Base-by-base conservation (phyloP, 1,140 invertebrate genomes). In the Monomorium pharaonis region DNA sequence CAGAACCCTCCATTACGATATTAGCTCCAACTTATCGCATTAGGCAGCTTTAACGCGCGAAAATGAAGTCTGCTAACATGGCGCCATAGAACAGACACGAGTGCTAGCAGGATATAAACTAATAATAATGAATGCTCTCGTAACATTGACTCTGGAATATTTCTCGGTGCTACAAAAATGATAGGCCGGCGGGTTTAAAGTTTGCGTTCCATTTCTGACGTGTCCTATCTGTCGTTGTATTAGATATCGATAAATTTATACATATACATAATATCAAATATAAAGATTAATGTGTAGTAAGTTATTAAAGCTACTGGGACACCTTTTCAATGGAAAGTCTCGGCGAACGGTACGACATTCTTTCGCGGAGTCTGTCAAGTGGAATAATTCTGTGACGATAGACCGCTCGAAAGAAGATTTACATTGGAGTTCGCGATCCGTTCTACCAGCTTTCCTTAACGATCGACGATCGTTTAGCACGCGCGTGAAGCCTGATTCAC, bases 1-100 rank as follows among this genome's bases (percentile, higher is more conserved):
- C 89, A 85, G 85, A 76, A 93, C 93, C 93, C 93, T 94, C 93
- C 93, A 94, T 94, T 94, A 94, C 85, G 91, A 92, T 94, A 94
- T 94, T 94, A 90, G 90, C 87, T 88, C 87, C 62, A 74, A 89
- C 65, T 93, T 92, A 91, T 90, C 89, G 88, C 90, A 88, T 92
- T 92, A 91, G 91, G 47, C 27, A 77, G 87, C 63, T 70, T 86
- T 89, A 89, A 89, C 51, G 78, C 85, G 78, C 87, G 85, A 89
- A 84, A 89, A 89, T 89, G 75, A 76, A 81, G 77, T 42, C 63
- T 69, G 70, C 74, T 21, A 47, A 18, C 18, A 51, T 18, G 14
- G 21, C 27, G 7, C 24, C 16, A 42, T 27, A 27, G 54, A 58
- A 72, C 51, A 70, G 67, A 65, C 56, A 47, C 86, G 30, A 18